A percentile compares a stretch with the other conserved stretches of the same genome.
phyloP scores from a whole-genome alignment of 2,888 invertebrate genomes.

The Ypsolopha sequella region DNA sequence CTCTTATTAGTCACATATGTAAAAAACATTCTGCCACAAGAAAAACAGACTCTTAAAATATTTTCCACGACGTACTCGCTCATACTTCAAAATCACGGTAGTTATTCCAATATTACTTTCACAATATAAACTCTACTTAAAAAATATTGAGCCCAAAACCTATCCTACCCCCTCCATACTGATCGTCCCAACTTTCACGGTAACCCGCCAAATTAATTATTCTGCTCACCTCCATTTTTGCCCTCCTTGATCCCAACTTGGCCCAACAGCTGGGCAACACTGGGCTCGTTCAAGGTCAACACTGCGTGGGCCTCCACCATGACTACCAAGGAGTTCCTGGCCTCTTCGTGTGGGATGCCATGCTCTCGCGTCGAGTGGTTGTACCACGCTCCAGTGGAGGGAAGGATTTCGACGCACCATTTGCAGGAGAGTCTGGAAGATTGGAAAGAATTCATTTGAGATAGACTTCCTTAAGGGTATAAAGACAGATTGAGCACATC shows the following conservation, averaged over 20 bases:
- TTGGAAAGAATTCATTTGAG: background rate
- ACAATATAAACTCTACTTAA: constrained; percentile 8
- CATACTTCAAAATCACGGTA: too few species aligned
- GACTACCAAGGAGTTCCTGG: constrained; percentile 71
- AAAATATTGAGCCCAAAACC: too few species aligned
- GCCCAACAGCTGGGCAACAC: constrained; percentile 52
- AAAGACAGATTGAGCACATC: too few species aligned
- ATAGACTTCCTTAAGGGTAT: too few species aligned
- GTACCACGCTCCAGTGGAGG: constrained; percentile 72
- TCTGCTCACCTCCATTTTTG: constrained; percentile 22
- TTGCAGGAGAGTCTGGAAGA: constrained; percentile 63
- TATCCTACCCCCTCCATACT: too few species aligned
- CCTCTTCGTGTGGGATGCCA: constrained; percentile 69
- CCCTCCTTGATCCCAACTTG: constrained; percentile 41
- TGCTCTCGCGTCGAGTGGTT: constrained; percentile 70
- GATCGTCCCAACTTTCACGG: too few species aligned
- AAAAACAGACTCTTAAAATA: too few species aligned
- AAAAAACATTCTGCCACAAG: too few species aligned
- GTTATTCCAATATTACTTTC: constrained; percentile 3
- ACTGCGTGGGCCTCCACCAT: constrained; percentile 75
- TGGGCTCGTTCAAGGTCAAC: constrained; percentile 57
- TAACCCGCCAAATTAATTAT: too few species aligned
- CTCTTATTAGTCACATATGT: too few species aligned
- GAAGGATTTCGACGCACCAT: constrained; percentile 62
- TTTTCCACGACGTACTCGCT: too few species aligned